Conservation (phyloP, 2,888 invertebrate genomes). For the Hypsopygia costalis region DNA sequence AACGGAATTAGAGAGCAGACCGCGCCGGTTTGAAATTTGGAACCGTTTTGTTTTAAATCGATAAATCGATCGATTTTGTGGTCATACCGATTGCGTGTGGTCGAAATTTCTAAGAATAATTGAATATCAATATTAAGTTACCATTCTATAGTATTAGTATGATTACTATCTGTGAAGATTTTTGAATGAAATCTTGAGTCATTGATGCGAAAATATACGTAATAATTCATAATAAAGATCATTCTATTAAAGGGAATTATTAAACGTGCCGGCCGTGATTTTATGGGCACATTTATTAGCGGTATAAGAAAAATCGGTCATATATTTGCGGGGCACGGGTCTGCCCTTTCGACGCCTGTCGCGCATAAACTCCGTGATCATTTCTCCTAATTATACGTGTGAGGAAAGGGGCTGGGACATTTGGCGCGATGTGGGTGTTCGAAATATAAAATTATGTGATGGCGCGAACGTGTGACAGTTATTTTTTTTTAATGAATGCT, state of each 20-base stretch:
- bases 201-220: slow-evolving; percentile 54
- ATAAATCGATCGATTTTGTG: slow-evolving; percentile 75
- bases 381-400: slow-evolving; percentile 74
- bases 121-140: slow-evolving; percentile 70
- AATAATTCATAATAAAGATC: slow-evolving; percentile 61
- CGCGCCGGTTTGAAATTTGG: slow-evolving; percentile 74
- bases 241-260: slow-evolving; percentile 52
- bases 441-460: slow-evolving; percentile 70
- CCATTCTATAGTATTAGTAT: slow-evolving; percentile 63
- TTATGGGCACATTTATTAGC: slow-evolving; percentile 66
- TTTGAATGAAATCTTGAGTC: slow-evolving; percentile 56
- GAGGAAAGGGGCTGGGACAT: slow-evolving; percentile 54
- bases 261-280: slow-evolving; percentile 52
- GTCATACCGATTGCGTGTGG: slow-evolving; percentile 69
- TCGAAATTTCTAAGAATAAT: slow-evolving; percentile 74
- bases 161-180: slow-evolving; percentile 46
- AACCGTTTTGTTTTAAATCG: slow-evolving; percentile 77
- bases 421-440: slow-evolving; percentile 74
- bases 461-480: slow-evolving; percentile 70
- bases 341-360: slow-evolving; percentile 76
- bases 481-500: slow-evolving; percentile 46
- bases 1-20: slow-evolving; percentile 75
- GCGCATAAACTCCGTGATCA: slow-evolving; percentile 68
- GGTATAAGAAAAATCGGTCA: slow-evolving; percentile 63
- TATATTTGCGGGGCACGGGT: slow-evolving; percentile 63